Percentiles rank a stretch among this genome's conserved stretches.
Conservation (phyloP, 2,113 vertebrate species). For the Plecturocebus donacophilus region DNA sequence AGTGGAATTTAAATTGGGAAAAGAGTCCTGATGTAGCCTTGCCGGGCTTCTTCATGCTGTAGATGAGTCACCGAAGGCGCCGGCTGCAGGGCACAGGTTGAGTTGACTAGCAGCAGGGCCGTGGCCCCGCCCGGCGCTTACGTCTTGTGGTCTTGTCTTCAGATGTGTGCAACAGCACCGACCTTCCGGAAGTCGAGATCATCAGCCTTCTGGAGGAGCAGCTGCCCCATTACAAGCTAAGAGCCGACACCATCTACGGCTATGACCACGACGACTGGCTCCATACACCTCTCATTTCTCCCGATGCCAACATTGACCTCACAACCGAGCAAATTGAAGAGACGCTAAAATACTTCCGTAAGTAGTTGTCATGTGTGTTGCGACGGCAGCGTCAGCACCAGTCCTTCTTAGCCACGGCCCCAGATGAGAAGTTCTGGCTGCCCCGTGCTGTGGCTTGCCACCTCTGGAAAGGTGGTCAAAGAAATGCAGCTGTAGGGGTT, state of each 20-base stretch:
- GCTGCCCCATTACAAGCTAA: conserved; percentile 96
- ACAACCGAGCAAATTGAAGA: conserved; percentile 98
- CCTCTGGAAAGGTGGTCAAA: background rate
- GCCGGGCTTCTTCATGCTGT: background rate
- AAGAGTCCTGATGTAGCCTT: background rate
- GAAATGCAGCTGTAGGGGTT: background rate
- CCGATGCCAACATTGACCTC: conserved; percentile 92
- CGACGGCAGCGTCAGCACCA: accelerated
- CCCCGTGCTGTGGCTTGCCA: accelerated
- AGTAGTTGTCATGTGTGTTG: conserved; percentile 77
- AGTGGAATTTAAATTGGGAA: background rate
- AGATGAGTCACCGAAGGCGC: accelerated
- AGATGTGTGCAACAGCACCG: conserved; percentile 99
- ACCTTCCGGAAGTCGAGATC: conserved; percentile 99
- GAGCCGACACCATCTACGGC: conserved; percentile 97
- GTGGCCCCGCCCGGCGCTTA: background rate
- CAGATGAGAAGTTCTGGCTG: accelerated
- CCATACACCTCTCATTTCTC: conserved; percentile 95
- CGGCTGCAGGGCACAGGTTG: accelerated
- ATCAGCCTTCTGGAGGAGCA: conserved; percentile 98
- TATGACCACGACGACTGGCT: conserved; percentile 99
- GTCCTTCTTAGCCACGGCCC: background rate
- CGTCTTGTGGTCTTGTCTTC: background rate
- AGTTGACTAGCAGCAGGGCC: accelerated
- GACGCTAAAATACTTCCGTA: conserved; percentile 98